Evolutionary conservation across 2,797 vertebrate genomes (phyloP), one percentile per base, ranked within the genome.

Genomic region (Syngnathus acus): DNA sequence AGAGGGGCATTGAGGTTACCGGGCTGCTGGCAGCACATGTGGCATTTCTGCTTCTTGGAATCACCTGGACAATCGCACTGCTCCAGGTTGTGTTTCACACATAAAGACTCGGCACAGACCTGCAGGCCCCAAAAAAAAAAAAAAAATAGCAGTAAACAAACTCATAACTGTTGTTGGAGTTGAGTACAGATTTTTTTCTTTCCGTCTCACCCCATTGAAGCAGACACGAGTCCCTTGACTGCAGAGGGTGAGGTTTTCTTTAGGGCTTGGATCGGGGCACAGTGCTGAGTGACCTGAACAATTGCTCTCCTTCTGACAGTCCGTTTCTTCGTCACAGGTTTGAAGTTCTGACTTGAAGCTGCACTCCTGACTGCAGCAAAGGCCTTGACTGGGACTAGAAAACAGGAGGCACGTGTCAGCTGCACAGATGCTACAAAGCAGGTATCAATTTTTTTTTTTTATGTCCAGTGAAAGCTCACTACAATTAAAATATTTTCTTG

Each of bases 301-400:
- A 59, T 55, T 8, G 6, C 84, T 89, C 38, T 80, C 76, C 32
- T 66, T 77, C 61, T 79, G 85, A 67, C 93, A 94, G 40, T 93
- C 92, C 0, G 89, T 88, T 62, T 90, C 91, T 4, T 88, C 83
- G 2, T 90, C 80, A 62, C 93, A 94, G 32, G 9, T 68, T 55
- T 78, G 64, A 11, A 78, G 80, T 0, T 2, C 37, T 0, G 72
- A 50, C 71, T 90, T 92, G 10, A 91, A 89, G 16, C 16, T 48
- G 68, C 93, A 94, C 4, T 71, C 37, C 16, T 78, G 78, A 54
- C 67, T 65, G 65, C 93, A 94, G 78, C 93, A 94, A 45, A 88
- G 76, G 55, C 93, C 93, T 76, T 93, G 92, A 69, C 92, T 94
- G 0, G 91, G 91, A 78, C 93, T 94, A 76, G 2, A 68, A 48